These are phyloP conservation scores for Catostomus latipinnis DNA, from an alignment of 2,797 vertebrate species.

Conservation along the genomic window DNA sequence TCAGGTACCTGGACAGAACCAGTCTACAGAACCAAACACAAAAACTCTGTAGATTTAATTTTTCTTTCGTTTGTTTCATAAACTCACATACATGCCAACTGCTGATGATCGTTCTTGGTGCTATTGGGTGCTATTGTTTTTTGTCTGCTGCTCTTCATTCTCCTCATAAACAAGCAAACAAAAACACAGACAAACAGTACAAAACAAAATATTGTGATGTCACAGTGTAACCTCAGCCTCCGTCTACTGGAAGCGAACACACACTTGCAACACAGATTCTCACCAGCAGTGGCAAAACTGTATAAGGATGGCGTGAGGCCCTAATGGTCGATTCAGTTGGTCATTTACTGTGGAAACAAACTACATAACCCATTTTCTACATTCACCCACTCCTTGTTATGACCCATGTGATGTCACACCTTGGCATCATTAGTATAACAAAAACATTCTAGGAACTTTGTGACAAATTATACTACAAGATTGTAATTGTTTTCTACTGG, in stretches of 20 bases:
- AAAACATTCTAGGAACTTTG: slow-evolving; percentile 22
- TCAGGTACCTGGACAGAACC: slow-evolving; percentile 99
- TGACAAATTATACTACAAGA: slow-evolving; percentile 6
- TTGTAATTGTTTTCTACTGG: slow-evolving; percentile 48
- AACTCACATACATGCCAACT: slow-evolving; percentile 61
- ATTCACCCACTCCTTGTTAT: neutral
- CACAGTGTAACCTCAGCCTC: slow-evolving; percentile 63
- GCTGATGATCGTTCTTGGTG: slow-evolving; percentile 92
- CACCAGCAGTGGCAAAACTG: slow-evolving; percentile 76
- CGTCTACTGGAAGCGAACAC: slow-evolving; percentile 54
- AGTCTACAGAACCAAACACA: slow-evolving; percentile 97
- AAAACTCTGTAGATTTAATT: slow-evolving; percentile 75
- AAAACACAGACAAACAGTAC: slow-evolving; percentile 57
- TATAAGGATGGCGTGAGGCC: slow-evolving; percentile 66
- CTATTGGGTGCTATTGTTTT: slow-evolving; percentile 86
- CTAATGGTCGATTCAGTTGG: slow-evolving; percentile 5
- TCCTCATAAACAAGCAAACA: slow-evolving; percentile 60
- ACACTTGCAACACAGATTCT: slow-evolving; percentile 62
- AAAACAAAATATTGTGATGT: slow-evolving; percentile 68
- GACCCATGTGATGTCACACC: slow-evolving; percentile 40
- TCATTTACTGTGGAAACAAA: slow-evolving; percentile 28
- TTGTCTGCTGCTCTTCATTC: slow-evolving; percentile 87
- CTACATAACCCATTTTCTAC: slow-evolving; percentile 25
- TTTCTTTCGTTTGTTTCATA: slow-evolving; percentile 54
- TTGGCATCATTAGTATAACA: slow-evolving; percentile 26